These are phyloP conservation scores for Augiades crinisus DNA, from an alignment of 2,888 invertebrate genomes.

Conservation along the genomic window DNA sequence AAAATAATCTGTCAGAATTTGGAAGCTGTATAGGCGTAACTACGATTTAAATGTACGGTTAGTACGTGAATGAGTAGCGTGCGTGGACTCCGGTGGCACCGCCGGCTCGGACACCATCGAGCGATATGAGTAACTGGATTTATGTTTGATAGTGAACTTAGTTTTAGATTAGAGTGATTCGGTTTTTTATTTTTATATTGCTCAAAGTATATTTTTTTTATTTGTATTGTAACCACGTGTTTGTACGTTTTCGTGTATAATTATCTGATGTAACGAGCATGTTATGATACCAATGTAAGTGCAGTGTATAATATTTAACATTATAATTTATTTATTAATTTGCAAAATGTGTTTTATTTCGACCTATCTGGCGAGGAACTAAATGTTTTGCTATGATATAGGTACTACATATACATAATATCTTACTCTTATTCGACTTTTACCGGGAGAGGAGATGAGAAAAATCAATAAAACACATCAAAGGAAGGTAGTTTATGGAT, in stretches of 20 bases:
- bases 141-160: constrained; percentile 47
- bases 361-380: not conserved
- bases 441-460: too few species aligned
- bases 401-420: too few species aligned
- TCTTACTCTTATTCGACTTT: too few species aligned
- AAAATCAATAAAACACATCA: too few species aligned
- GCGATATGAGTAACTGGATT: constrained; percentile 26
- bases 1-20: too few species aligned
- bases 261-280: constrained; percentile 68
- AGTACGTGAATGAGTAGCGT: not conserved
- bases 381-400: too few species aligned
- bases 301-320: constrained; percentile 79
- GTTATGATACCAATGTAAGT: constrained; percentile 69
- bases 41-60: too few species aligned
- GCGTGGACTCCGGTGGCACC: not conserved
- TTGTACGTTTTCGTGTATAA: constrained; percentile 72
- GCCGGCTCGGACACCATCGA: not conserved
- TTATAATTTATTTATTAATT: constrained; percentile 81
- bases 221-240: constrained; percentile 65
- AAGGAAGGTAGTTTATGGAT: too few species aligned
- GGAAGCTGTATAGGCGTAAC: too few species aligned
- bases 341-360: constrained; percentile 51
- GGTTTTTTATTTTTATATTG: constrained; percentile 79
- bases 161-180: constrained; percentile 66
- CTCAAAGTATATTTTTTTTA: constrained; percentile 67